These are phyloP conservation scores for Sebastiscus albofasciatus DNA, from an alignment of 2,797 vertebrate genomes.

Conservation along the genomic window DNA sequence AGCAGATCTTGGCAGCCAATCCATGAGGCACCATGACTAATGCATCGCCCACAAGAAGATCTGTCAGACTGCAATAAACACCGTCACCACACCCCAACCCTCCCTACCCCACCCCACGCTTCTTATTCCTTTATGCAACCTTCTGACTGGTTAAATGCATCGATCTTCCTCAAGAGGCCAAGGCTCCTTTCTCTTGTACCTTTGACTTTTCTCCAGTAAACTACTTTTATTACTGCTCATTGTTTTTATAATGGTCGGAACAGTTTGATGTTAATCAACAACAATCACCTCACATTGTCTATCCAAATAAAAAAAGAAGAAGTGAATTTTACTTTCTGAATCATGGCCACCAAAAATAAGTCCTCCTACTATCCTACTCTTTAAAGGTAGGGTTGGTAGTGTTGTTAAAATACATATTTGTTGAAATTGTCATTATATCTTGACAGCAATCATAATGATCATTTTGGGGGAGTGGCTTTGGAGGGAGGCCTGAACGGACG, in stretches of 20 bases:
- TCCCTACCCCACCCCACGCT: neutral
- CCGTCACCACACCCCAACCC: neutral
- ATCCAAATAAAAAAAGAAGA: neutral
- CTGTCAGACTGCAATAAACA: slow-evolving; percentile 37
- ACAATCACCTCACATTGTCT: neutral
- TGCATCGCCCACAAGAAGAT: slow-evolving; percentile 45
- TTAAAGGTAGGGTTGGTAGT: too few relatives aligned
- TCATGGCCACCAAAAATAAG: neutral
- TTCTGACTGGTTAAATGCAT: neutral
- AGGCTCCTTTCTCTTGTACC: neutral
- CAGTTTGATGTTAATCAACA: neutral
- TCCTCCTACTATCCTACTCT: neutral
- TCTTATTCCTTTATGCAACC: neutral
- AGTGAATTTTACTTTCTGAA: neutral
- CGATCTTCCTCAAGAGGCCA: neutral
- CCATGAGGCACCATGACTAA: slow-evolving; percentile 47
- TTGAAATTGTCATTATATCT: too few relatives aligned
- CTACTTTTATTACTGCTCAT: neutral
- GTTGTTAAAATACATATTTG: too few relatives aligned
- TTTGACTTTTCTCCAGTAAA: neutral
- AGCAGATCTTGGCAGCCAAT: slow-evolving; percentile 42
- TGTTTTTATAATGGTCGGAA: neutral
- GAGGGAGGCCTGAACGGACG: too few relatives aligned
- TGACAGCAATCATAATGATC: too few relatives aligned
- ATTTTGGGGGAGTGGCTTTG: too few relatives aligned